phyloP scores from a whole-genome alignment of 2,113 vertebrate genomes.

The Danio rerio region DNA sequence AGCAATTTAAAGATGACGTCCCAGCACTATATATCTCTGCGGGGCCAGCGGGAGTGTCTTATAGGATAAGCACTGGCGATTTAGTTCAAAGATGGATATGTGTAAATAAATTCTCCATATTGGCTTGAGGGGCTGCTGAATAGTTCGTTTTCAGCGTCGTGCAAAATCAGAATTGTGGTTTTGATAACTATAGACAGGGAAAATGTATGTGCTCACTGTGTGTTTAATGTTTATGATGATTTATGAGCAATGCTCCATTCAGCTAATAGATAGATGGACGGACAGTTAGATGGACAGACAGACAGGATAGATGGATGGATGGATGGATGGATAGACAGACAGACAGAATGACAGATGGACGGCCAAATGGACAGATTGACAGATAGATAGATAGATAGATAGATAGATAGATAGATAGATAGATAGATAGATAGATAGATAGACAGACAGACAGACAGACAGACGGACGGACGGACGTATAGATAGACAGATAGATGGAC shows the following conservation, averaged over 20 bases:
- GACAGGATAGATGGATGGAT: too few species aligned
- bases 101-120: conserved; percentile 19
- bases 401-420: too few species aligned
- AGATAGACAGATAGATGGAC: too few species aligned
- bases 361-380: too few species aligned
- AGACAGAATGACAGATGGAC: too few species aligned
- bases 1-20: conserved; percentile 33
- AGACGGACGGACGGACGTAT: too few species aligned
- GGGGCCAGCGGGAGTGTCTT: conserved; percentile 13
- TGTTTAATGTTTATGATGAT: conserved; percentile 7
- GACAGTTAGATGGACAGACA: too few species aligned
- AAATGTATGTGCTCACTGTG: neutral
- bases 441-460: too few species aligned
- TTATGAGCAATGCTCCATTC: neutral
- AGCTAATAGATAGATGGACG: too few species aligned
- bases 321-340: too few species aligned
- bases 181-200: neutral
- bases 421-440: too few species aligned
- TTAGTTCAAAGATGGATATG: conserved; percentile 34
- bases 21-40: conserved; percentile 24
- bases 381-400: too few species aligned
- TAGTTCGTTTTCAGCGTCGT: conserved; percentile 21
- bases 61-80: conserved; percentile 27
- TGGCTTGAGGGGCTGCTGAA: conserved; percentile 31
- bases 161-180: conserved; percentile 16